Percentiles rank a stretch among this genome's conserved stretches.
These are phyloP conservation scores for Hirundichthys speculiger DNA, from an alignment of 2,113 vertebrate species.

Conservation along the genomic window DNA sequence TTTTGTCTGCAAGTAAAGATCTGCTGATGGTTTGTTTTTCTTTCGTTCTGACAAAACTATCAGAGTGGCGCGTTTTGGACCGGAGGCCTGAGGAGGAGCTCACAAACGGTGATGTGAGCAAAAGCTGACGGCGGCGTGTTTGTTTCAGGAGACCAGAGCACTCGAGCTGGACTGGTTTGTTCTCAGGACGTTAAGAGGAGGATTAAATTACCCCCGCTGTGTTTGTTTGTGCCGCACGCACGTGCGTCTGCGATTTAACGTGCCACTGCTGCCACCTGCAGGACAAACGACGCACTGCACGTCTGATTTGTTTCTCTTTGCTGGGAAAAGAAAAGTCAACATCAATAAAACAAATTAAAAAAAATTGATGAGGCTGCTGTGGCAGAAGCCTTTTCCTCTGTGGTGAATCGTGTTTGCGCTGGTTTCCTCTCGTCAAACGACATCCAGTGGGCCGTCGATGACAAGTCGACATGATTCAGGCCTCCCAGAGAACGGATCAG, in stretches of 20 bases:
- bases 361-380: slow-evolving; percentile 43
- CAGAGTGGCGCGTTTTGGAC: not conserved
- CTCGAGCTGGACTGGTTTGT: slow-evolving; percentile 3
- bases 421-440: slow-evolving; percentile 27
- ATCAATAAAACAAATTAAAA: no score
- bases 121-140: not conserved
- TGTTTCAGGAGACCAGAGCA: slow-evolving; percentile 1
- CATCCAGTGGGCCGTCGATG: slow-evolving; percentile 27
- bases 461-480: slow-evolving; percentile 6
- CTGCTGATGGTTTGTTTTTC: slow-evolving; percentile 64
- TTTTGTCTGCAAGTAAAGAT: slow-evolving; percentile 40
- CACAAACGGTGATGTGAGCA: slow-evolving; percentile 5
- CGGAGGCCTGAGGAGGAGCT: not conserved
- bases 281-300: slow-evolving; percentile 55
- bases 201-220: not conserved
- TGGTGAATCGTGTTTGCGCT: slow-evolving; percentile 36
- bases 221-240: not conserved
- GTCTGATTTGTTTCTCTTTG: slow-evolving; percentile 1
- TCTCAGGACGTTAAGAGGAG: not conserved
- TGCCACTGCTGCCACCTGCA: slow-evolving; percentile 70
- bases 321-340: slow-evolving; percentile 32
- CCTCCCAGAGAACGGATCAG: slow-evolving; percentile 10
- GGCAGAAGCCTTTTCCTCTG: slow-evolving; percentile 47
- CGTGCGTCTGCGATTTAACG: slow-evolving; percentile 32
- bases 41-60: slow-evolving; percentile 19